A percentile compares a stretch with the other conserved stretches of the same genome.
Conservation (phyloP, 1,140 invertebrate genomes). For the Andrena cerasifolii region DNA sequence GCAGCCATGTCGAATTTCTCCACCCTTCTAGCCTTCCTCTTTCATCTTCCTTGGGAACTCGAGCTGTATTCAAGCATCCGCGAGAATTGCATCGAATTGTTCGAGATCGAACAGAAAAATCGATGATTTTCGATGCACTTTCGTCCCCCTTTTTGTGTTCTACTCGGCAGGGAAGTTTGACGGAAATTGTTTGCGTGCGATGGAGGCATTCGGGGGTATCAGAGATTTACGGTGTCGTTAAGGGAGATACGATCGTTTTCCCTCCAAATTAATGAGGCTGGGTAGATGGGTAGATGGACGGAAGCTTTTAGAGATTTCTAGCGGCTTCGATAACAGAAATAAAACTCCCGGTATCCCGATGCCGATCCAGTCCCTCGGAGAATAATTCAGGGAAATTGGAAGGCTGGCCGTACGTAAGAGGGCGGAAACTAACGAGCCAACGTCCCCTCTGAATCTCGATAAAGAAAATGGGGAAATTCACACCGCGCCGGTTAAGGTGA, state of each 20-base stretch:
- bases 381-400: neutral
- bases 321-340: neutral
- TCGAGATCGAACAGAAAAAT: neutral
- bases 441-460: neutral
- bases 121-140: no score
- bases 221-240: slow-evolving; percentile 27
- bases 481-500: no score
- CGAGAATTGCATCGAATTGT: neutral
- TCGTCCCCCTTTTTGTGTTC: no score
- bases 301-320: no score
- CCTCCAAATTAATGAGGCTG: slow-evolving; percentile 5
- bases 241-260: slow-evolving; percentile 17
- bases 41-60: neutral
- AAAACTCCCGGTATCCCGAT: neutral
- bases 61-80: neutral
- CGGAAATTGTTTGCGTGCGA: slow-evolving; percentile 34
- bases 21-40: no score
- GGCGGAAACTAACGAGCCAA: slow-evolving; percentile 11
- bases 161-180: neutral
- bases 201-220: slow-evolving; percentile 25
- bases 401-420: no score
- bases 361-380: neutral
- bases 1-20: no score
- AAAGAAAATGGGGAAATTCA: neutral
- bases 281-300: neutral